Conservation (phyloP, 2,888 invertebrate species). For the Achlya flavicornis region DNA sequence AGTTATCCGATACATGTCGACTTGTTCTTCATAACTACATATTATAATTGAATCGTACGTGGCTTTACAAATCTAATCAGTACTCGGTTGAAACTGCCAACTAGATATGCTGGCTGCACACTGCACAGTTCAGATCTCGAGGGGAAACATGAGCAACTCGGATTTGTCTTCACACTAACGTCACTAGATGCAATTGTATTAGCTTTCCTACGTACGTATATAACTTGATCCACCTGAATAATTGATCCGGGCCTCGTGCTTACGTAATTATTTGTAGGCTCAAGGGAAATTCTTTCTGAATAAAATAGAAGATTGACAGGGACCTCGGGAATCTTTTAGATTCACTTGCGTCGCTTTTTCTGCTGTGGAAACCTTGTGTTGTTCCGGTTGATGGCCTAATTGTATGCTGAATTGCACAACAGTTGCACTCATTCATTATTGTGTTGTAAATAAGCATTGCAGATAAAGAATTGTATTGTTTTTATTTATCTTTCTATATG, state of each 20-base stretch:
- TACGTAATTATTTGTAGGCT: constrained; percentile 4
- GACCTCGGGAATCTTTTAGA: background rate
- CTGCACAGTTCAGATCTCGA: constrained; percentile 26
- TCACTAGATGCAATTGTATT: constrained; percentile 30
- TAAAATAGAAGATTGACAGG: background rate
- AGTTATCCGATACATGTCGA: background rate
- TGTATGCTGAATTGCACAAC: too few species aligned
- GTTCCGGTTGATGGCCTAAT: too few species aligned
- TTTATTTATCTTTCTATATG: too few species aligned
- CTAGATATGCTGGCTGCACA: constrained; percentile 24
- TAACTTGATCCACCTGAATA: background rate
- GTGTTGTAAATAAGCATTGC: too few species aligned
- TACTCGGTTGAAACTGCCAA: constrained; percentile 42
- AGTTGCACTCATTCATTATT: too few species aligned
- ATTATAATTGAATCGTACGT: constrained; percentile 36
- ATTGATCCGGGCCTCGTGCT: background rate
- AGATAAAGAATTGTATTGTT: too few species aligned
- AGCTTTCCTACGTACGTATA: constrained; percentile 27
- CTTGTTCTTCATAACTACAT: constrained; percentile 15
- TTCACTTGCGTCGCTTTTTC: too few species aligned
- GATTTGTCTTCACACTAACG: constrained; percentile 36
- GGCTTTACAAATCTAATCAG: constrained; percentile 51
- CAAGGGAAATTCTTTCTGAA: background rate
- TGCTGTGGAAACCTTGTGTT: too few species aligned
- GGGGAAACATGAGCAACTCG: constrained; percentile 34